Base-by-base conservation (phyloP, 1,140 invertebrate species). In the Heliconius hermathena region DNA sequence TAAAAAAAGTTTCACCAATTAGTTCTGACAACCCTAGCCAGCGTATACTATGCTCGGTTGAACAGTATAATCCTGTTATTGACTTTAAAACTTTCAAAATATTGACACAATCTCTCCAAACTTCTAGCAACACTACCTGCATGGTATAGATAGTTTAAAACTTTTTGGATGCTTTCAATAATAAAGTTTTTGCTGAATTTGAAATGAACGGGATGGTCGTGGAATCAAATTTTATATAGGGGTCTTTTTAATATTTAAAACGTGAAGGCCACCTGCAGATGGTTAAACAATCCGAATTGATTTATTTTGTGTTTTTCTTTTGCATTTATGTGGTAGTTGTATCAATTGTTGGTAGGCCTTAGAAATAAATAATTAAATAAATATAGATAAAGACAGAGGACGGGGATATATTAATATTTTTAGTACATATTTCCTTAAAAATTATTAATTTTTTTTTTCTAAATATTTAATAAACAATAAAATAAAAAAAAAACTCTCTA, bases 1-100 rank as follows among this genome's bases (percentile, higher is more conserved):
- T 66, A 26, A 22, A 22, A 57, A 66, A 66, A 26, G 11, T 29
- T 66, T 13, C 13, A 66, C 60, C 60, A 66, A 66, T 66, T 66
- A 66, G 3, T 16, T 66, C 1, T 16, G 60, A 66, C 60, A 66
- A 16, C 60, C 60, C 60, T 66, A 57, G 74, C 29, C 36, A 70
- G 36, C 11, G 18, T 26, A 71, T 66, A 41, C 38, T 70, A 71
- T 71, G 38, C 38, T 36, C 38, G 60, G 54, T 70, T 29, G 38
- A 76, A 70, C 36, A 76, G 74, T 70, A 41, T 71, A 76, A 76
- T n/a, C 57, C 60, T 41, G 74, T 70, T 76, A 76, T 76, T 76
- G 60, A 76, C 74, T 76, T 70, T 76, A 54, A 76, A 76, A 76
- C 57, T 76, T 76, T 70, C 74, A 76, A 76, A 76, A 76, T 76